Percentiles rank a stretch among this genome's conserved stretches.
These are phyloP conservation scores for Sympetrum striolatum DNA, from an alignment of 2,888 invertebrate species.

Conservation along the genomic window DNA sequence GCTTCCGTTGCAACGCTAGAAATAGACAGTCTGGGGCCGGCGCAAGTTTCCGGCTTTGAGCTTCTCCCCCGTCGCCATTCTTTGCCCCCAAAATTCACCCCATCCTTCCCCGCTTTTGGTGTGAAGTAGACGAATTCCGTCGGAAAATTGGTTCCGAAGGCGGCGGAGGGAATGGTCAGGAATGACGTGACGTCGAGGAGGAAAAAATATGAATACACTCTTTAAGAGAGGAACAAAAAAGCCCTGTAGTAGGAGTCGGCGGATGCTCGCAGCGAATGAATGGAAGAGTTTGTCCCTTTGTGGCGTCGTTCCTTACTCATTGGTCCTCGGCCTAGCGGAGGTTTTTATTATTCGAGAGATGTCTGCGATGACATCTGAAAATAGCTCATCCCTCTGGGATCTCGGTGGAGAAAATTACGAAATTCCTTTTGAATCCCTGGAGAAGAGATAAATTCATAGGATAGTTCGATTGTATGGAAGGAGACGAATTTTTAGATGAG, in stretches of 20 bases:
- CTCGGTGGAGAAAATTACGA: too few relatives aligned
- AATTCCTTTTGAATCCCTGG: too few relatives aligned
- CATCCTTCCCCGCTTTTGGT: background rate
- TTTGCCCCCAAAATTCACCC: background rate
- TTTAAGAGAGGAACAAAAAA: background rate
- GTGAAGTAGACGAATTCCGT: background rate
- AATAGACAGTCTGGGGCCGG: conserved; percentile 35
- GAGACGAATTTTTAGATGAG: too few relatives aligned
- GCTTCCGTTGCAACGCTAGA: background rate
- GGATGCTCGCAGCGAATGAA: background rate
- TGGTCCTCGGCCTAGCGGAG: background rate
- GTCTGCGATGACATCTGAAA: background rate
- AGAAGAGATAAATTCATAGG: too few relatives aligned
- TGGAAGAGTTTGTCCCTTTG: background rate
- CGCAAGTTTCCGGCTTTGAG: conserved; percentile 21
- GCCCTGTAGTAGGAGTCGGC: background rate
- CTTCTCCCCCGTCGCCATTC: background rate
- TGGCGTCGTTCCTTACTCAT: background rate
- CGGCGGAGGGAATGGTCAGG: background rate
- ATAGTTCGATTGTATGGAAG: too few relatives aligned
- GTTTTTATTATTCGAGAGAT: background rate
- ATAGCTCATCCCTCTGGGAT: background rate
- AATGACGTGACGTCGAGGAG: background rate
- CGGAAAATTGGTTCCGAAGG: background rate
- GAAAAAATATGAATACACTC: background rate